Evolutionary conservation across 2,888 invertebrate genomes (phyloP).

Genomic region (Erebia ligea): DNA sequence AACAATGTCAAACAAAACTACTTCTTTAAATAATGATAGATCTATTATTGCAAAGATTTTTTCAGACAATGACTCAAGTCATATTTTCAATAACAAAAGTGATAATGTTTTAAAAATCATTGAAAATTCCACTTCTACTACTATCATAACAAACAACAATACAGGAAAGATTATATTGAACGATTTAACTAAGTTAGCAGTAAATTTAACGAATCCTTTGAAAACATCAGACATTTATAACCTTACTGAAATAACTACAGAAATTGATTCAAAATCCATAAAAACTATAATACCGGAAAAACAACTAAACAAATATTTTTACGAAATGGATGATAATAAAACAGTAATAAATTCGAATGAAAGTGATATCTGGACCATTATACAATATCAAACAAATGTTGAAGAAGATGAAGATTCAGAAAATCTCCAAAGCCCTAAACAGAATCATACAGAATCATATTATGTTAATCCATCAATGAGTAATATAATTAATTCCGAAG

Average conservation of each 20-base stretch:
- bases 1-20: background rate
- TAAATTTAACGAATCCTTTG: background rate
- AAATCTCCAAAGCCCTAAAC: background rate
- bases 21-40: background rate
- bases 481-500: background rate
- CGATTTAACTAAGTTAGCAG: background rate
- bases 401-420: background rate
- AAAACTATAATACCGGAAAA: background rate
- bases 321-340: background rate
- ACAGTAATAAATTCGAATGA: background rate
- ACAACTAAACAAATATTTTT: slow-evolving; percentile 5
- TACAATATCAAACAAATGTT: background rate
- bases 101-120: background rate
- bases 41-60: background rate
- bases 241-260: background rate
- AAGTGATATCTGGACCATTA: slow-evolving; percentile 4
- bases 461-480: background rate
- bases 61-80: background rate
- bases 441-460: background rate
- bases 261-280: background rate
- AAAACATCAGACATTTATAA: background rate
- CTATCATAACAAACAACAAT: background rate
- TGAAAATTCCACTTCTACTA: background rate
- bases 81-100: background rate
- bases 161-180: background rate